Percentiles rank a stretch among this genome's conserved stretches.
These are phyloP conservation scores for Coenobita brevimanus DNA, from an alignment of 1,140 invertebrate species.

Conservation along the genomic window DNA sequence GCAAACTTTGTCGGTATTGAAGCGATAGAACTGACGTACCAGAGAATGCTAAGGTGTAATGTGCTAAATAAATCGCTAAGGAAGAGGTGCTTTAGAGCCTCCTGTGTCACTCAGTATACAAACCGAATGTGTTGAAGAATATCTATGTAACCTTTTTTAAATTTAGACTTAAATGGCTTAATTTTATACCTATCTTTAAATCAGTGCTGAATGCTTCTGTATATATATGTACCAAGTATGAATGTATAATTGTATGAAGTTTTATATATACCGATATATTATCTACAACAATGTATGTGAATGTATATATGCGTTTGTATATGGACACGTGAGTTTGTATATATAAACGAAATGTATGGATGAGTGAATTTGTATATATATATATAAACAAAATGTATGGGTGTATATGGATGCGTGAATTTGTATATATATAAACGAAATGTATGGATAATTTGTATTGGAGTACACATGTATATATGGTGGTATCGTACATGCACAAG, in stretches of 20 bases:
- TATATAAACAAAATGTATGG: background rate
- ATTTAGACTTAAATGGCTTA: background rate
- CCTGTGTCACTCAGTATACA: background rate
- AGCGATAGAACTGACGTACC: too few relatives aligned
- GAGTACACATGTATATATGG: background rate
- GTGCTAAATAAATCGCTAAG: too few relatives aligned
- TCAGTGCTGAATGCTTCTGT: conserved; percentile 4
- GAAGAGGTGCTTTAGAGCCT: too few relatives aligned
- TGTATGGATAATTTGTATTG: too few relatives aligned
- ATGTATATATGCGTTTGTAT: background rate
- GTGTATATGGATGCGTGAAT: too few relatives aligned
- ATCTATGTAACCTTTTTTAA: background rate
- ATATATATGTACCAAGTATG: background rate
- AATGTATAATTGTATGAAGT: background rate
- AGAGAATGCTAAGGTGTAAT: too few relatives aligned
- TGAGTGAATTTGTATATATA: background rate
- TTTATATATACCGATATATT: background rate
- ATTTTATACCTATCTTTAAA: background rate
- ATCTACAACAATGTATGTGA: too few relatives aligned
- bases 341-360: background rate
- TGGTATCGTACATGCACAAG: background rate
- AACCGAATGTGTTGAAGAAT: background rate
- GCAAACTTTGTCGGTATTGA: background rate
- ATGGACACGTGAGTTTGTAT: background rate
- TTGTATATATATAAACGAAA: background rate